Percentiles rank a stretch among this genome's conserved stretches.
Conservation (phyloP, 2,113 vertebrate species). For the Calcarius ornatus region DNA sequence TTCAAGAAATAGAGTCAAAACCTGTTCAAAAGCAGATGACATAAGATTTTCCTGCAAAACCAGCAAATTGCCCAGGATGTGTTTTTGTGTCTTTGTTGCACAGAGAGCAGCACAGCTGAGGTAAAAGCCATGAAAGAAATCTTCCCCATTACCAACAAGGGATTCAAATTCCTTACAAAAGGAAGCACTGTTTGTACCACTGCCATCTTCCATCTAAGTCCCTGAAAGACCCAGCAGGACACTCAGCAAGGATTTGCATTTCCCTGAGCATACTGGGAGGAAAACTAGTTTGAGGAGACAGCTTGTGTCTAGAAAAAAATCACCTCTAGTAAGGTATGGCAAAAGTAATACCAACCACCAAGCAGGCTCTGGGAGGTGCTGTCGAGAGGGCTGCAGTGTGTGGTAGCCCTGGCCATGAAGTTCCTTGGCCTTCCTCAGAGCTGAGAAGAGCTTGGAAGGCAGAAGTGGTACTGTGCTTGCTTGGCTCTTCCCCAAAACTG, state of each 20-base stretch:
- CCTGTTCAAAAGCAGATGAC: background rate
- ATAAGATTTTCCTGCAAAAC: background rate
- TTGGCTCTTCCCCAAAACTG: background rate
- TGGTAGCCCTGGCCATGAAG: background rate
- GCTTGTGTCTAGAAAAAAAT: background rate
- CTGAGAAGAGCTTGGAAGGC: background rate
- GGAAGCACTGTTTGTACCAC: background rate
- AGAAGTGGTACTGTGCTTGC: background rate
- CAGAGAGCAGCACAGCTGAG: background rate
- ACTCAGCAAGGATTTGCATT: background rate
- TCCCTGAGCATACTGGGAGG: rapidly evolving
- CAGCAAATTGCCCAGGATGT: background rate
- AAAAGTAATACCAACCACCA: background rate
- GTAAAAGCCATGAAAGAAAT: background rate
- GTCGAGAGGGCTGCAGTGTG: background rate
- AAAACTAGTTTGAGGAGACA: background rate
- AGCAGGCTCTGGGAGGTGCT: background rate
- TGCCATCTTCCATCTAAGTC: background rate
- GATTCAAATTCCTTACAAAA: background rate
- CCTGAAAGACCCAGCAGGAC: background rate
- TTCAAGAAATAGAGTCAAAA: background rate
- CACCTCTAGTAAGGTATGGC: background rate
- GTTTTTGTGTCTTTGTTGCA: background rate
- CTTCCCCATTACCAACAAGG: background rate
- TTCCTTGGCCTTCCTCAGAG: background rate